Base-by-base conservation (phyloP, 2,888 invertebrate species). In the Athalia rosae region DNA sequence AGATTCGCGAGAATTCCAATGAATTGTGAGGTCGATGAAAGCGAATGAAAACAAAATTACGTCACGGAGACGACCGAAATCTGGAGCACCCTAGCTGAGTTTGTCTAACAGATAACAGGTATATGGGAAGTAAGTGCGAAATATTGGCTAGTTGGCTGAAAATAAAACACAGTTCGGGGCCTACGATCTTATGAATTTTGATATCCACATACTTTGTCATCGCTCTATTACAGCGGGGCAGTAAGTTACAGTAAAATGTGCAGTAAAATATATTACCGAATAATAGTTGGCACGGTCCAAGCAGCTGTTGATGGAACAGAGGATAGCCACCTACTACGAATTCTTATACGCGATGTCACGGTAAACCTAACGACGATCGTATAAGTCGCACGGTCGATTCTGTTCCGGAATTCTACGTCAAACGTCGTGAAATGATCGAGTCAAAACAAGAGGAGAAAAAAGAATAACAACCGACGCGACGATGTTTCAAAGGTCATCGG, bases 201-300 rank as follows among this genome's bases (percentile, higher is more conserved):
- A 71, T 71, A 58, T n/a, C 0, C 58, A 28, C 28, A 28, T 45
- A 13, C 62, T 74, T 41, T 62, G 62, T 74, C 61, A 74, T 43
- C 11, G 28, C 71, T 8, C 45, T 58, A 58, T 58, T 58, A 71
- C 58, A 8, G 15, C 47, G 4, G 50, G 50, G 61, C 74, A 61
- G 61, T 74, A 74, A 74, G 5, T 74, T 45, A 74, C n/a, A n/a
- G 41, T 58, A 7, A 15, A 43, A 61, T 28, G 28, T 48, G 41
- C 74, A 59, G 61, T 74, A 74, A 74, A 74, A 47, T 61, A 13
- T 41, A 74, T 74, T 59, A 28, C 50, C 48, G 48, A 74, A 61
- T 61, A 48, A 61, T 62, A 74, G 48, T 74, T 74, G 74, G 74
- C 74, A 74, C 47, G 7, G 58, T 28, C 50, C 7, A 53, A 28